Conservation (phyloP, 1,140 invertebrate genomes). For the Heliothis virescens region DNA sequence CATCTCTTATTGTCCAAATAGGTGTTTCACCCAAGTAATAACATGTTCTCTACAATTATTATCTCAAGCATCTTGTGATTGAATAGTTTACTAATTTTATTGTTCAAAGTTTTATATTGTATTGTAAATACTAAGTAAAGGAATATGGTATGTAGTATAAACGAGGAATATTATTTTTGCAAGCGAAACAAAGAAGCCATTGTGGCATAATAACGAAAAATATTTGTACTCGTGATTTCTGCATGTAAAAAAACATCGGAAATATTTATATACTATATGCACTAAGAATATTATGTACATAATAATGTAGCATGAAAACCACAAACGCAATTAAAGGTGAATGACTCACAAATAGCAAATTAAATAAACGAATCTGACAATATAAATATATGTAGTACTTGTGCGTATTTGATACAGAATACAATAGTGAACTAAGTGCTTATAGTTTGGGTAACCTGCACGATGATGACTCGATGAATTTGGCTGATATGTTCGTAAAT, state of each 20-base stretch:
- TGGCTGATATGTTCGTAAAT: constrained; percentile 73
- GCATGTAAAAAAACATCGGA: constrained; percentile 28
- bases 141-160: not conserved
- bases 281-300: constrained; percentile 46
- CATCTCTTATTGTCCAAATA: constrained; percentile 74
- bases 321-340: constrained; percentile 59
- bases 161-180: constrained; percentile 17
- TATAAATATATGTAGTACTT: constrained; percentile 54
- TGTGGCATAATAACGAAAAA: constrained; percentile 39
- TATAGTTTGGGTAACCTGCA: constrained; percentile 58
- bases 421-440: constrained; percentile 54
- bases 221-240: constrained; percentile 42
- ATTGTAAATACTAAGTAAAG: constrained; percentile 11
- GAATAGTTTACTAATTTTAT: not conserved
- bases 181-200: constrained; percentile 31
- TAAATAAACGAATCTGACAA: constrained; percentile 31
- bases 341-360: constrained; percentile 54
- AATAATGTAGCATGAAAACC: constrained; percentile 25
- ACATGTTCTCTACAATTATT: constrained; percentile 33
- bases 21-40: constrained; percentile 49
- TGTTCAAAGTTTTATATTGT: constrained; percentile 7
- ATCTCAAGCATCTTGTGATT: not conserved
- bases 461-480: constrained; percentile 58
- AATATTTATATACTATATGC: constrained; percentile 50
- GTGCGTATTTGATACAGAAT: constrained; percentile 64